These are phyloP conservation scores for Anthonomus grandis DNA, from an alignment of 1,140 invertebrate genomes.

Conservation along the genomic window DNA sequence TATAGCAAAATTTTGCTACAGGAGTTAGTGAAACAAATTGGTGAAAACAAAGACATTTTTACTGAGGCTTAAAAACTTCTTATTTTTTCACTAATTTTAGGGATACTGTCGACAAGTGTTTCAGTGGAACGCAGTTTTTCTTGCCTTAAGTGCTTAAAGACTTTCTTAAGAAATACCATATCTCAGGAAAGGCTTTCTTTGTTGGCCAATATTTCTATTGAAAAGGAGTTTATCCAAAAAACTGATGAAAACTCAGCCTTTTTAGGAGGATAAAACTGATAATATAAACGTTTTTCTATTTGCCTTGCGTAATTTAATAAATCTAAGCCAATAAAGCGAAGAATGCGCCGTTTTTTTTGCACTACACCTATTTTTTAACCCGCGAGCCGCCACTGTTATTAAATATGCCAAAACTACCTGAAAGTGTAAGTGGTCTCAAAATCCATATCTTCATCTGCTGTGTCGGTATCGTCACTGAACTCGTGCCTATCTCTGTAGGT, in stretches of 20 bases:
- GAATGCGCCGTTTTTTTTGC: no score
- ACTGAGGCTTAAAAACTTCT: conserved; percentile 10
- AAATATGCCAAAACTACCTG: conserved; percentile 1
- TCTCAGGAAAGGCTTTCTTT: no score
- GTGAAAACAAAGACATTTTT: no score
- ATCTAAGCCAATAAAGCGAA: no score
- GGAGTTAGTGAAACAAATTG: no score
- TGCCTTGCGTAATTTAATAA: no score
- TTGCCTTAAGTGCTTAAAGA: conserved; percentile 2
- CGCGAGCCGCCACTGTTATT: no score
- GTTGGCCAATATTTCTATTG: not conserved
- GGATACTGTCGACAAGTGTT: not conserved
- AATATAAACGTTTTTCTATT: no score
- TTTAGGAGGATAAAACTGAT: conserved; percentile 2
- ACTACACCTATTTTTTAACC: no score
- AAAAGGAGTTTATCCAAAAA: not conserved
- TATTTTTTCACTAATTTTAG: conserved; percentile 5
- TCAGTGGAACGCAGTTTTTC: no score
- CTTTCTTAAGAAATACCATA: not conserved
- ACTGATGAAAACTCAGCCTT: conserved; percentile 1
- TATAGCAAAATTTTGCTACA: no score
- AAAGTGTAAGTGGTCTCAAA: conserved; percentile 27
- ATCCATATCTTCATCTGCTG: conserved; percentile 35
- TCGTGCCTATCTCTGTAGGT: not conserved
- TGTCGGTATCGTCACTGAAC: conserved; percentile 38